Base-by-base conservation (phyloP, 2,797 vertebrate species). In the Tokudaia muenninki region DNA sequence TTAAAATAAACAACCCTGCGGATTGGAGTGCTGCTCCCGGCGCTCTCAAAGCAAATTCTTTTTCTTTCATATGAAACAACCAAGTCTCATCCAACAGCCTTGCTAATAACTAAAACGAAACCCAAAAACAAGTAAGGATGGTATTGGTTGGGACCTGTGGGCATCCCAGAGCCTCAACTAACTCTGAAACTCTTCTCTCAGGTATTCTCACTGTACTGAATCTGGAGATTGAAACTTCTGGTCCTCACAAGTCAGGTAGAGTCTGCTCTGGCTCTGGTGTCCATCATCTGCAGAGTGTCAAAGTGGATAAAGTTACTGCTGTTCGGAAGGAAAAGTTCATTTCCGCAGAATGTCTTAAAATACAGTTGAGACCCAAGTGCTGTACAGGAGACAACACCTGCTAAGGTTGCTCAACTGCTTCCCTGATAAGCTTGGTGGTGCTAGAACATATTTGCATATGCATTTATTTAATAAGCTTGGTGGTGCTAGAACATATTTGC, bases 211-310 rank as follows among this genome's bases (percentile, higher is more conserved):
- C 41, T 50, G 41, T 44, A 0, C 92, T 99, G 89, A 99, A 99
- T 96, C 96, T 99, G 97, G 99, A 98, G 93, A 99, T 94, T 99
- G 22, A 98, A 99, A 97, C 31, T 99, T 99, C 94, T 98, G 99
- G 19, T 99, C 99, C 55, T 99, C 99, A 12, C 98, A 98, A 95
- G 99, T 99, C 0, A 99, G 79, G 97, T 98, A 24, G 98, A 98
- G 77, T 90, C 41, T 41, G 41, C 41, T 41, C 3, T 41, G 41
- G 41, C 41, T 41, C 41, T 41, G 41, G 41, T 41, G 2, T 41
- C 41, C 98, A 96, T 92, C 98, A 96, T 92, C 98, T 77, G 98
- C 98, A 97, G 98, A 98, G 86, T 97, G 98, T 98, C 98, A 98
- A 97, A 97, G 97, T 98, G 97, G 98, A 98, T 97, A 98, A 37